phyloP scores from a whole-genome alignment of 92 coral and sea anemone genomes.

The Actinostola sp. region DNA sequence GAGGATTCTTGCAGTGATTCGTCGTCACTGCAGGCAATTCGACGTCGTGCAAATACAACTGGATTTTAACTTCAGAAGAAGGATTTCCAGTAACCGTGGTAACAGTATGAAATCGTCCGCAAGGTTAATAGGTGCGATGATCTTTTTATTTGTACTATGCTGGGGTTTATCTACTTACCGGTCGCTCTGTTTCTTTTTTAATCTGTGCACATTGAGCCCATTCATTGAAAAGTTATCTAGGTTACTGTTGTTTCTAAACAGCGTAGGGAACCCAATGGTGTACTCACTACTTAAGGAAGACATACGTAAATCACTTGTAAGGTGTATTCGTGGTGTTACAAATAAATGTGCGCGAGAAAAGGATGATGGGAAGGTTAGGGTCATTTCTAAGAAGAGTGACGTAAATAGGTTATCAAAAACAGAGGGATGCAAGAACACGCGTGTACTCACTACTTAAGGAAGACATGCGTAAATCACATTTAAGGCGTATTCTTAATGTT shows the following conservation, averaged over 20 bases:
- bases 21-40: slow-evolving; percentile 2
- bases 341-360: neutral
- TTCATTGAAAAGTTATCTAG: neutral
- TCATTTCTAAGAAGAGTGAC: neutral
- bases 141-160: slow-evolving; percentile 40
- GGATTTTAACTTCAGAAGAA: slow-evolving; percentile 1
- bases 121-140: slow-evolving; percentile 42
- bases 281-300: slow-evolving; percentile 65
- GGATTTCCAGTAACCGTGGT: neutral
- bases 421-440: no score
- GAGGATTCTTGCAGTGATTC: slow-evolving; percentile 14
- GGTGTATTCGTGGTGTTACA: neutral
- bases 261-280: slow-evolving; percentile 64
- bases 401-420: no score
- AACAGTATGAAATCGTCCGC: slow-evolving; percentile 18
- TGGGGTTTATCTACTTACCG: slow-evolving; percentile 43
- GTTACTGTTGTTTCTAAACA: slow-evolving; percentile 40
- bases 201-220: slow-evolving; percentile 10
- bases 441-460: no score
- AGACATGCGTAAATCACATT: no score
- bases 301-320: slow-evolving; percentile 48
- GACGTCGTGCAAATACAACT: neutral
- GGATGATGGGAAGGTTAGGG: neutral
- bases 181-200: slow-evolving; percentile 44
- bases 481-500: no score